phyloP scores from a whole-genome alignment of 2,797 vertebrate genomes.

The Melanotaenia maccullochi region DNA sequence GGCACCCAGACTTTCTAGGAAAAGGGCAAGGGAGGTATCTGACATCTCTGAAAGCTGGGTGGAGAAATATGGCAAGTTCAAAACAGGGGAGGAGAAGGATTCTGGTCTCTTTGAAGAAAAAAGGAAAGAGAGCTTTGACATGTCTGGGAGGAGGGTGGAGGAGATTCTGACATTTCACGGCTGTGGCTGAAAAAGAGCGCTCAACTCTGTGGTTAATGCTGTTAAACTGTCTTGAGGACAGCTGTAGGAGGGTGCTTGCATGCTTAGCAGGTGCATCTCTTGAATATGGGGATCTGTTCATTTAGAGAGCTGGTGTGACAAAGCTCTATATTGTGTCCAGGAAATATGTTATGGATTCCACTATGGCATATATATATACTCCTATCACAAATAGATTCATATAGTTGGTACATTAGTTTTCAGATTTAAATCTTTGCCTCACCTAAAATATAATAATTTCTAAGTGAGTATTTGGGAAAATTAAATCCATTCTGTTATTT shows the following conservation, averaged over 20 bases:
- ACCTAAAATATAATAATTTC: neutral
- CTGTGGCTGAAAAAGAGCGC: slow-evolving; percentile 53
- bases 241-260: slow-evolving; percentile 26
- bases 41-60: slow-evolving; percentile 63
- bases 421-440: slow-evolving; percentile 2
- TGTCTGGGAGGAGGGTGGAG: slow-evolving; percentile 59
- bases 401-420: neutral
- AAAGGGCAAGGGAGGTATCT: slow-evolving; percentile 41
- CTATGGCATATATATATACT: neutral
- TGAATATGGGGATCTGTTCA: slow-evolving; percentile 19
- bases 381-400: neutral
- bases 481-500: slow-evolving; percentile 22
- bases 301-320: neutral
- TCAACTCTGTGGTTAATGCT: slow-evolving; percentile 60
- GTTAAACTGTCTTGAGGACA: slow-evolving; percentile 55
- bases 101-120: slow-evolving; percentile 68
- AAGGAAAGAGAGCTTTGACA: slow-evolving; percentile 58
- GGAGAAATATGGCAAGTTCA: slow-evolving; percentile 62
- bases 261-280: slow-evolving; percentile 32
- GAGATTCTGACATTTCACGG: slow-evolving; percentile 67
- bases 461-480: neutral
- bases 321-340: neutral
- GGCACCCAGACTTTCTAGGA: slow-evolving; percentile 36
- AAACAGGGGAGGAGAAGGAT: slow-evolving; percentile 63
- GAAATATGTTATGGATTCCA: slow-evolving; percentile 4